Evolutionary conservation across 64 coral and sea anemone genomes (phyloP).

Genomic region (Dendrophyllia cribrosa): DNA sequence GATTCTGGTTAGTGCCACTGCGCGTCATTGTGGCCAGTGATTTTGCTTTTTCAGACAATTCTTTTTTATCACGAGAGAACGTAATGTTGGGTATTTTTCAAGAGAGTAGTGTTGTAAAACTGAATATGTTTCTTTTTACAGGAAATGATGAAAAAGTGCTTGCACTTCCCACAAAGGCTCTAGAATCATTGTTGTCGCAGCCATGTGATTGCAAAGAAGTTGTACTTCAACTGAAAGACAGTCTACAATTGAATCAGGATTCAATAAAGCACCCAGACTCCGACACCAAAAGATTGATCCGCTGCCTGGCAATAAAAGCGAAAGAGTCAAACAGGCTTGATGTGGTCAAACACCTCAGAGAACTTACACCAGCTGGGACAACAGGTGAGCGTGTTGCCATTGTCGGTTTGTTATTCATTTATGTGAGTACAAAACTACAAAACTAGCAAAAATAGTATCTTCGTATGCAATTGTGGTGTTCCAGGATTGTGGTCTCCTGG

Average conservation of each 20-base stretch:
- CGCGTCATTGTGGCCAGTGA: no score
- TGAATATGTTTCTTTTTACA: neutral
- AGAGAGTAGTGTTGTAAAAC: no score
- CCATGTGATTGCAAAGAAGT: neutral
- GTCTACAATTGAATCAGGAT: neutral
- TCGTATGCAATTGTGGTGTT: no score
- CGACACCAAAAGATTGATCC: neutral
- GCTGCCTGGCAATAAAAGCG: neutral
- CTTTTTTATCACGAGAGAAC: no score
- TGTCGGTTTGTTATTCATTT: no score
- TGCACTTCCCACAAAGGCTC: neutral
- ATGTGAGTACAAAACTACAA: no score
- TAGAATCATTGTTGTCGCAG: neutral
- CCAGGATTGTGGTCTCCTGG: no score
- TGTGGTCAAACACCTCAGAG: neutral
- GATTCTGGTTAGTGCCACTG: no score
- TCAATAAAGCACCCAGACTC: neutral
- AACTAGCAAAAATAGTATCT: no score
- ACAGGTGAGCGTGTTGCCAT: neutral
- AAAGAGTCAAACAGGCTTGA: neutral
- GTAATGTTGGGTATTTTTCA: no score
- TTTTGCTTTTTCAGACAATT: no score
- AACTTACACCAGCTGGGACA: neutral
- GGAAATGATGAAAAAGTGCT: neutral
- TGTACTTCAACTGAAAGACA: neutral